Percentiles rank a stretch among this genome's conserved stretches.
Evolutionary conservation across 2,888 invertebrate genomes (phyloP).

Genomic region (Clepsis dumicolana): DNA sequence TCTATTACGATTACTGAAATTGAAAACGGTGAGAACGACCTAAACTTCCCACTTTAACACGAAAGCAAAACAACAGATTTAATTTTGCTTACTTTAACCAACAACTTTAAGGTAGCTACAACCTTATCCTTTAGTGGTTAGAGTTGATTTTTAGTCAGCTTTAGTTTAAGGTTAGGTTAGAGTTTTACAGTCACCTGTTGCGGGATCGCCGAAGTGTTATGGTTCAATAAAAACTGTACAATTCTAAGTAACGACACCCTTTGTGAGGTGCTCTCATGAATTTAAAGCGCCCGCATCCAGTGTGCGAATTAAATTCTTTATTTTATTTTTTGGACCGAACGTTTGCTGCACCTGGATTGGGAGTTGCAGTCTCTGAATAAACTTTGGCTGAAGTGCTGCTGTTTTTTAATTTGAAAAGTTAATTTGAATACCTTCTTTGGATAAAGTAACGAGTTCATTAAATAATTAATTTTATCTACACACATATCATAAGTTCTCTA

Average conservation of each 20-base stretch:
- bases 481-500: too few relatives aligned
- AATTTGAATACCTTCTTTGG: background rate
- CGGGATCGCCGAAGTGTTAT: slow-evolving; percentile 64
- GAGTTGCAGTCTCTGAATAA: background rate
- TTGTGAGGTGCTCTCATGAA: slow-evolving; percentile 60
- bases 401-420: background rate
- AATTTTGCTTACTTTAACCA: slow-evolving; percentile 64
- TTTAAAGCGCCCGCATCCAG: slow-evolving; percentile 53
- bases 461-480: too few relatives aligned
- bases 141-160: slow-evolving; percentile 25
- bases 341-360: slow-evolving; percentile 28
- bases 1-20: slow-evolving; percentile 45
- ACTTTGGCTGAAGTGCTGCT: background rate
- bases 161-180: slow-evolving; percentile 49
- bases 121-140: slow-evolving; percentile 43
- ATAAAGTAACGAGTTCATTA: background rate
- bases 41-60: slow-evolving; percentile 55
- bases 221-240: slow-evolving; percentile 72
- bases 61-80: slow-evolving; percentile 66
- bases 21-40: slow-evolving; percentile 39
- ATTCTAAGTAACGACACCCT: slow-evolving; percentile 64
- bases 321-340: slow-evolving; percentile 35
- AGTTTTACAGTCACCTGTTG: slow-evolving; percentile 72
- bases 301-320: slow-evolving; percentile 24
- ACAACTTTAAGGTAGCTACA: slow-evolving; percentile 44